Evolutionary conservation across 2,797 vertebrate genomes (phyloP).

Genomic region (Spinibarbus caldwelli): DNA sequence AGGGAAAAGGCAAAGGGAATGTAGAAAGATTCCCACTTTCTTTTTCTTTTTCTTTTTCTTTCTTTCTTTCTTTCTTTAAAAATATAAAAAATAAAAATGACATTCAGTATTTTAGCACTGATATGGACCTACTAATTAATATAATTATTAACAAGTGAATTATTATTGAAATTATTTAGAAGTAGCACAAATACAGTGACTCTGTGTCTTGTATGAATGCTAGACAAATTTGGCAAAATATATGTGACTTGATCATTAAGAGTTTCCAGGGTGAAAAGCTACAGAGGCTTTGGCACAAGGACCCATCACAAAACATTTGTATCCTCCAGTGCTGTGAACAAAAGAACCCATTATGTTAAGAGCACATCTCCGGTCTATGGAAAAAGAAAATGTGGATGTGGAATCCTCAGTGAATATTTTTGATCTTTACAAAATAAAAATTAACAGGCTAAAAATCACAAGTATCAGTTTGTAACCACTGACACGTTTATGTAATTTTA

Average conservation of each 20-base stretch:
- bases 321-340: background rate
- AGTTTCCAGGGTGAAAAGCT: background rate
- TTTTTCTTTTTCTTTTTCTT: background rate
- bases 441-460: background rate
- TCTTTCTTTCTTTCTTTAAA: background rate
- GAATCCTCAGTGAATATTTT: background rate
- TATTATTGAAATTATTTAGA: too few species aligned
- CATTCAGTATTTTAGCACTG: background rate
- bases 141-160: background rate
- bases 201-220: background rate
- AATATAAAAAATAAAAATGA: background rate
- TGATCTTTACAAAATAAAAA: background rate
- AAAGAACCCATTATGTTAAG: background rate
- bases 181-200: too few species aligned
- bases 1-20: background rate
- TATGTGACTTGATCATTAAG: background rate
- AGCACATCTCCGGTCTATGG: background rate
- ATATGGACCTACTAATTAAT: background rate
- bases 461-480: background rate
- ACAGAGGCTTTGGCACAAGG: background rate
- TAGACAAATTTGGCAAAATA: background rate
- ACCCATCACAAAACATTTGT: slow-evolving; percentile 13
- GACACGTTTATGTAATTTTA: background rate
- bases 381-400: background rate
- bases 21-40: background rate